phyloP scores from a whole-genome alignment of 92 coral and sea anemone genomes.

The Epizoanthus stellaris region DNA sequence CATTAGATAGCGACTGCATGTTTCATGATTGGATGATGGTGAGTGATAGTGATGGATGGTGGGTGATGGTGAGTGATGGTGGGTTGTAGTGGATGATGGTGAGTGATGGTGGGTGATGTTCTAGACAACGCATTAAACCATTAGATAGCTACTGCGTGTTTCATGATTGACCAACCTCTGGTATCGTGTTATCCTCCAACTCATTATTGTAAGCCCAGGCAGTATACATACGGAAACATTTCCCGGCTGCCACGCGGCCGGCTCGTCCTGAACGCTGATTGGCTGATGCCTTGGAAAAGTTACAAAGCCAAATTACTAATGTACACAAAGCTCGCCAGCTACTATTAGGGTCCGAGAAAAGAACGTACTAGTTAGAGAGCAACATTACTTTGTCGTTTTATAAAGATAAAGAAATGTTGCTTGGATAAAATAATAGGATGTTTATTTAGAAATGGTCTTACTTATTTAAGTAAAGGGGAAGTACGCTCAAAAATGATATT shows the following conservation, averaged over 20 bases:
- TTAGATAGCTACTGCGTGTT: neutral
- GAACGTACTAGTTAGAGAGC: no score
- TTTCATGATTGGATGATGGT: neutral
- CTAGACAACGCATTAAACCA: neutral
- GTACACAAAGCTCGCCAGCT: no score
- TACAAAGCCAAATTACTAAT: neutral
- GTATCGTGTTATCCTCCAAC: conserved; percentile 95
- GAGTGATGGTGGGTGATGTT: neutral
- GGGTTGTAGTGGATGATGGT: no score
- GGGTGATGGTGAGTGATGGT: no score
- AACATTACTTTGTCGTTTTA: no score
- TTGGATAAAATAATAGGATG: no score
- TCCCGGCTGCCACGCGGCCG: conserved; percentile 99
- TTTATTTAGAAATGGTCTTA: no score
- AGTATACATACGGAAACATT: conserved; percentile 96
- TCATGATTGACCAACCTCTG: conserved; percentile 66
- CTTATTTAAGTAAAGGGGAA: no score
- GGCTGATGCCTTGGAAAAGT: conserved; percentile 88
- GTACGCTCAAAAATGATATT: no score
- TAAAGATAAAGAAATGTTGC: no score
- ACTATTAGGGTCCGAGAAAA: no score
- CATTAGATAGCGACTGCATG: neutral
- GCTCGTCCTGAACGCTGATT: conserved; percentile 99
- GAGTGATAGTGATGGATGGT: no score
- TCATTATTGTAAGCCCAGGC: conserved; percentile 99